These are phyloP conservation scores for Temnothorax curvispinosus DNA, from an alignment of 1,140 invertebrate genomes.

Conservation along the genomic window DNA sequence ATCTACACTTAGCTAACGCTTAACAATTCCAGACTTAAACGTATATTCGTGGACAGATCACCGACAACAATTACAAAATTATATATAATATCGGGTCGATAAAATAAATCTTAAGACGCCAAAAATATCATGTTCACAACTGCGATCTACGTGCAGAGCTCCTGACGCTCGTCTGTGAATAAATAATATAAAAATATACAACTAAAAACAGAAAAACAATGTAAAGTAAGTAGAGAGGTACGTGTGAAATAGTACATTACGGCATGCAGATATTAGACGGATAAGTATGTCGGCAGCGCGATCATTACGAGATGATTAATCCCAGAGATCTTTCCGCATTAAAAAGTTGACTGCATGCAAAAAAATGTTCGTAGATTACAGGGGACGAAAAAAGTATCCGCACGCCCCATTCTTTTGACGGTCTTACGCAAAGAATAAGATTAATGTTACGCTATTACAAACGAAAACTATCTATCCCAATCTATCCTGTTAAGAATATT, in stretches of 20 bases:
- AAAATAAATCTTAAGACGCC: constrained; percentile 22
- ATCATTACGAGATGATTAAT: constrained; percentile 50
- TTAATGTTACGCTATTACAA: not conserved
- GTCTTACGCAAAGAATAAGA: not conserved
- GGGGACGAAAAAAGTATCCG: not conserved
- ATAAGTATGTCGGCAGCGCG: constrained; percentile 19
- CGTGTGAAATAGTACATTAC: constrained; percentile 30
- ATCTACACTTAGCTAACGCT: constrained; percentile 27
- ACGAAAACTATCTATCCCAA: not conserved
- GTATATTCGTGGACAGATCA: not conserved
- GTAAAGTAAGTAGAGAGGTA: constrained; percentile 10
- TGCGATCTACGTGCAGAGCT: constrained; percentile 77
- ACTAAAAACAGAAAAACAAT: constrained; percentile 48
- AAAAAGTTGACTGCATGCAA: constrained; percentile 61
- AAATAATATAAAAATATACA: constrained; percentile 74
- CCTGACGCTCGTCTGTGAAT: constrained; percentile 80
- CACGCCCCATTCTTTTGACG: not conserved
- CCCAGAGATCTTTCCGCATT: not conserved
- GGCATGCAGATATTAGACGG: constrained; percentile 41
- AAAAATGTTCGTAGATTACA: not conserved
- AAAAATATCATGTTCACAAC: constrained; percentile 63
- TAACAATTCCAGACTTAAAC: constrained; percentile 27
- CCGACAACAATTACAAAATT: constrained; percentile 14
- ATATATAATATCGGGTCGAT: constrained; percentile 9
- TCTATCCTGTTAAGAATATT: not conserved